phyloP scores from a whole-genome alignment of 2,888 invertebrate species.

The Euclidia mi region DNA sequence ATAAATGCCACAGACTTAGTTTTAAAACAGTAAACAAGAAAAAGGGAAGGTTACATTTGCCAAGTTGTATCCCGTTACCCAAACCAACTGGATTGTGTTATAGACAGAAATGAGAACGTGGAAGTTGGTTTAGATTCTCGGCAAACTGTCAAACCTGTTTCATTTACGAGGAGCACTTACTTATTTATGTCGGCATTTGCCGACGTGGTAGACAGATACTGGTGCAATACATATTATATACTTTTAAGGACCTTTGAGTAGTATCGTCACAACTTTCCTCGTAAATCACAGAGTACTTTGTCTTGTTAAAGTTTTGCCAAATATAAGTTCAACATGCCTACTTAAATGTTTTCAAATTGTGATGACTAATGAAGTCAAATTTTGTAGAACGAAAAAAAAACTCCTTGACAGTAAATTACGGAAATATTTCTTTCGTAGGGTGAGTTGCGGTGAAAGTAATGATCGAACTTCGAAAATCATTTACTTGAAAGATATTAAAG shows the following conservation, averaged over 20 bases:
- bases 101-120: constrained; percentile 55
- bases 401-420: constrained; percentile 39
- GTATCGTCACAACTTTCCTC: constrained; percentile 40
- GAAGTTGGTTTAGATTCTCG: constrained; percentile 55
- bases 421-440: constrained; percentile 43
- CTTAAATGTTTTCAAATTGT: constrained; percentile 43
- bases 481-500: constrained; percentile 68
- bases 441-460: constrained; percentile 62
- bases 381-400: constrained; percentile 42
- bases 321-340: constrained; percentile 43
- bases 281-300: constrained; percentile 44
- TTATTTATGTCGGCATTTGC: constrained; percentile 48
- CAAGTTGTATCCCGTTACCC: constrained; percentile 56
- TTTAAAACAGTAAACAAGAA: constrained; percentile 53
- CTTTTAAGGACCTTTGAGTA: constrained; percentile 43
- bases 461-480: constrained; percentile 68
- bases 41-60: constrained; percentile 53
- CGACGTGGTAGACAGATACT: constrained; percentile 34
- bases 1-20: constrained; percentile 29
- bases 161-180: constrained; percentile 55
- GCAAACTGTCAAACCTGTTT: constrained; percentile 68
- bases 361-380: constrained; percentile 42
- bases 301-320: constrained; percentile 41
- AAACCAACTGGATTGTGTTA: constrained; percentile 56
- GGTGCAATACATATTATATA: constrained; percentile 42